Evolutionary conservation across 2,113 vertebrate species (phyloP), one percentile per base, ranked within the genome.

Genomic region (Albula goreensis): DNA sequence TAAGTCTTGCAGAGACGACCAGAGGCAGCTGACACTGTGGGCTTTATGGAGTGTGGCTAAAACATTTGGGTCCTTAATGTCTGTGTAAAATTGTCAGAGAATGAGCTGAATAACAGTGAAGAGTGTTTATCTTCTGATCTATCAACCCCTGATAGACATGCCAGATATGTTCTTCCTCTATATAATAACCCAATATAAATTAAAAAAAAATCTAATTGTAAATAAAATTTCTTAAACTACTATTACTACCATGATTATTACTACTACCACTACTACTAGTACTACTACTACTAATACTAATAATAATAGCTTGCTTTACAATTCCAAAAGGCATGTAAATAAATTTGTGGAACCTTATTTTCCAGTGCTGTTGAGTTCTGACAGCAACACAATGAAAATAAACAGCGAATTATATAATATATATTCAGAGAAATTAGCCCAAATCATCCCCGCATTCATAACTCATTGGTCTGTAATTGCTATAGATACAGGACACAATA

Each of bases 381-480:
- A 31, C 31, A 7, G 70, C 10, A 22, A 31, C 50, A 53, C 80
- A 53, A 53, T 53, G n/a, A 5, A 52, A n/a, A 31, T 74, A 74
- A 74, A 74, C 70, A n/a, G 6, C 25, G 70, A 74, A n/a, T 12
- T 81, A 12, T 25, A 31, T 5, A 52, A 52, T 52, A 51, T n/a
- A n/a, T 77, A 51, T n/a, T 25, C 48, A 19, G 9, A 74, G 25
- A 12, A 49, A 86, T 81, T 82, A 48, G 50, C n/a, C 25, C 49
- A 70, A 86, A 82, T 31, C 50, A 49, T 66, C 56, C 48, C 12
- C 49, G 81, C 80, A 77, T 82, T 82, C 60, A 15, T 56, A 74
- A 31, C 13, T 31, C n/a, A 85, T 85, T 85, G 56, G 11, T 85
- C 66, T 50, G 50, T 53, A 50, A 50, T 85, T 78, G 25, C 17